Evolutionary conservation across 2,113 vertebrate species (phyloP).

Genomic region (Erythrolamprus reginae): DNA sequence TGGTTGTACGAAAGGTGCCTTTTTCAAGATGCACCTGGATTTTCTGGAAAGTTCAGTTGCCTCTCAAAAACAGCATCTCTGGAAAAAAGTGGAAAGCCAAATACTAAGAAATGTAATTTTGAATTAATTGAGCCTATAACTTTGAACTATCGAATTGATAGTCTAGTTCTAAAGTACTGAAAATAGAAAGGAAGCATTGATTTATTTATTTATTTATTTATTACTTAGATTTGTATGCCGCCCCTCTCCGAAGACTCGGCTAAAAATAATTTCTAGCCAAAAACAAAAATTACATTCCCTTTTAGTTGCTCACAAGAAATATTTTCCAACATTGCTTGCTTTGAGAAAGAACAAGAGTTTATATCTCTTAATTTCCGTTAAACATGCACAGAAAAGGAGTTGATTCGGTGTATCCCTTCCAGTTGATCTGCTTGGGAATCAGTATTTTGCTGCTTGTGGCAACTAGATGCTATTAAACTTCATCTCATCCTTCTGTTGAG

Average conservation of each 20-base stretch:
- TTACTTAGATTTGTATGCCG: too few species aligned
- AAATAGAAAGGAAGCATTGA: background rate
- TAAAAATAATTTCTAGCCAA: background rate
- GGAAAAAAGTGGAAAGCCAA: conserved; percentile 27
- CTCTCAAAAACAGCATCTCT: too few species aligned
- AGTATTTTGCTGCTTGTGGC: background rate
- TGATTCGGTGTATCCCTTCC: background rate
- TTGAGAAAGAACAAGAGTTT: background rate
- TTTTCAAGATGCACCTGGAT: too few species aligned
- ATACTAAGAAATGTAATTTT: background rate
- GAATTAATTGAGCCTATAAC: background rate
- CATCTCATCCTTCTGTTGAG: background rate
- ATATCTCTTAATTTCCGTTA: background rate
- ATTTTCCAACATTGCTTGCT: background rate
- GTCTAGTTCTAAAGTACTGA: background rate
- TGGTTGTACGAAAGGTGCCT: too few species aligned
- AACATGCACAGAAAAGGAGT: background rate
- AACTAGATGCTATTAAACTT: background rate
- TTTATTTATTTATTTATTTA: too few species aligned
- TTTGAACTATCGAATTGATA: background rate
- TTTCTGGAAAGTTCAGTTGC: too few species aligned
- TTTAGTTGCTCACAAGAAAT: background rate
- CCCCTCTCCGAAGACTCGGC: too few species aligned
- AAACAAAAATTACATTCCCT: too few species aligned
- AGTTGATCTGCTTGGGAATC: background rate